phyloP scores from a whole-genome alignment of 2,888 invertebrate genomes.

The Xestobium rufovillosum region DNA sequence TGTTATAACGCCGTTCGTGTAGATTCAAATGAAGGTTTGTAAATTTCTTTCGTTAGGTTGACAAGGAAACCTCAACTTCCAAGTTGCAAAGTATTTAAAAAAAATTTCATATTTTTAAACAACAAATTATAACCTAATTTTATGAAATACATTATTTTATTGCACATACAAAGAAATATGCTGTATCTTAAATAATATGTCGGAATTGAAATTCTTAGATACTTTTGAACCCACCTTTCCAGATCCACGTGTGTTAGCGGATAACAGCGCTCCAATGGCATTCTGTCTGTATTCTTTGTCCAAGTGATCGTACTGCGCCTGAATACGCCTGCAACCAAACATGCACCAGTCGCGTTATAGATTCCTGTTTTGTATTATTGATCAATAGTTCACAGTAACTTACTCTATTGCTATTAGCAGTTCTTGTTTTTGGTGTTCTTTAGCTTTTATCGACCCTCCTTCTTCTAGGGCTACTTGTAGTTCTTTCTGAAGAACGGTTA shows the following conservation, averaged over 20 bases:
- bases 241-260: slow-evolving; percentile 52
- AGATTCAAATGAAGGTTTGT: no score
- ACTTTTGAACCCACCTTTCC: slow-evolving; percentile 49
- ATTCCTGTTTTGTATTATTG: neutral
- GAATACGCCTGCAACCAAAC: slow-evolving; percentile 53
- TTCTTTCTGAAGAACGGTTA: slow-evolving; percentile 58
- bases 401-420: slow-evolving; percentile 57
- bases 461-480: slow-evolving; percentile 54
- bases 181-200: no score
- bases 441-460: slow-evolving; percentile 56
- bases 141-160: no score
- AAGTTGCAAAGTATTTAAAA: no score
- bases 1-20: no score
- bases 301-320: slow-evolving; percentile 60
- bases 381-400: slow-evolving; percentile 35
- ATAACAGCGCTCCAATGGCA: slow-evolving; percentile 56
- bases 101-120: no score
- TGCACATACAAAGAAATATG: no score
- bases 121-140: no score
- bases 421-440: slow-evolving; percentile 59
- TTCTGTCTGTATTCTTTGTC: slow-evolving; percentile 61
- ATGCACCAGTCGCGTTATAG: slow-evolving; percentile 22
- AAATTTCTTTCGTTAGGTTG: no score
- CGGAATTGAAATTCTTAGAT: no score
- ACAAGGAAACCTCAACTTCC: no score